phyloP scores from a whole-genome alignment of 64 coral and sea anemone genomes.

The Montipora foliosa region DNA sequence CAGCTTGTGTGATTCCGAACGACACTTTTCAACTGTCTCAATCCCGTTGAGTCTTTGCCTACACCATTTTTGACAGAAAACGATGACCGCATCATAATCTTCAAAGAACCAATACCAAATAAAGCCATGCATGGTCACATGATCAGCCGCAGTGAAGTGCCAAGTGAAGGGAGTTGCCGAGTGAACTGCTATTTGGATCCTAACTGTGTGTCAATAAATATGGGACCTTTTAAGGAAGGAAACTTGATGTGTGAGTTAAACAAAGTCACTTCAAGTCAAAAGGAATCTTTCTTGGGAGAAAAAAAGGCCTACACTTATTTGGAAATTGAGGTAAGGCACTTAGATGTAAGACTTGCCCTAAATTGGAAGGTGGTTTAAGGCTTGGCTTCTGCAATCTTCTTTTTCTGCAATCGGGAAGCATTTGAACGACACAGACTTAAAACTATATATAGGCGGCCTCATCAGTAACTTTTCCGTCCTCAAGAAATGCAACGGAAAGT shows the following conservation, averaged over 20 bases:
- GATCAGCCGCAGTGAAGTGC: neutral
- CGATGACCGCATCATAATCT: neutral
- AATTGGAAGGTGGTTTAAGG: too few relatives aligned
- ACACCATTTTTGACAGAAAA: neutral
- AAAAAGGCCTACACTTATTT: neutral
- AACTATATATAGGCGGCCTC: neutral
- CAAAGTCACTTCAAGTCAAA: neutral
- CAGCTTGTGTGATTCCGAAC: rapidly evolving
- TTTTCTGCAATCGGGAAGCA: conserved; percentile 25
- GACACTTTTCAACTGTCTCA: too few relatives aligned
- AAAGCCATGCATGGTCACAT: neutral
- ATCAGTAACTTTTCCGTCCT: conserved; percentile 33
- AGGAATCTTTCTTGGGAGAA: rapidly evolving
- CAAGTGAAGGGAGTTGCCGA: neutral
- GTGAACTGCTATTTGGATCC: conserved; percentile 1
- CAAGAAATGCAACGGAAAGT: conserved; percentile 18
- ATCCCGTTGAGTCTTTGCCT: too few relatives aligned
- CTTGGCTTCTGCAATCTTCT: neutral
- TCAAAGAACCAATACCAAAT: neutral
- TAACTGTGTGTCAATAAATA: conserved; percentile 30
- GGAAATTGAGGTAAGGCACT: neutral
- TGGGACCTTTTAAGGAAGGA: neutral
- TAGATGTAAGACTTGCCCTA: too few relatives aligned
- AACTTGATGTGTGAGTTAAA: neutral
- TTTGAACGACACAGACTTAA: neutral